A percentile compares a stretch with the other conserved stretches of the same genome.
Conservation (phyloP, 2,888 invertebrate genomes). For the Arenicola marina region DNA sequence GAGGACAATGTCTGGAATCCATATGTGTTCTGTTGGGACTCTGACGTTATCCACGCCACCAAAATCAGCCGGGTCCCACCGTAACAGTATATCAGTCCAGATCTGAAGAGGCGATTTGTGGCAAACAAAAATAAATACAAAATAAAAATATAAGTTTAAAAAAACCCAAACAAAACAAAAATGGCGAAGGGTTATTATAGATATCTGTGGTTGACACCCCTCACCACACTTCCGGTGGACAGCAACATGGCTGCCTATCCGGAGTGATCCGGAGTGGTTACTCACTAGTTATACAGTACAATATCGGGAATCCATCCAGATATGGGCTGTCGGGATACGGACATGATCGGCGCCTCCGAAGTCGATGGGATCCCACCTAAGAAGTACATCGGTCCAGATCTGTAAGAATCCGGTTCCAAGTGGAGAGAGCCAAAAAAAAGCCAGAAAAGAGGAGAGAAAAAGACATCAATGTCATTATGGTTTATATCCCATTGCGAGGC, state of each 20-base stretch:
- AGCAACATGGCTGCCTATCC: no score
- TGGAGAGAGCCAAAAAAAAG: no score
- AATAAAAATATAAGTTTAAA: background rate
- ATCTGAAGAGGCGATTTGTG: slow-evolving; percentile 25
- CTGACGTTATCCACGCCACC: slow-evolving; percentile 38
- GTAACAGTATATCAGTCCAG: slow-evolving; percentile 39
- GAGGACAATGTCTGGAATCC: slow-evolving; percentile 45
- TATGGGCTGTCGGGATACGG: slow-evolving; percentile 37
- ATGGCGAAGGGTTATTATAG: background rate
- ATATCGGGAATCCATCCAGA: slow-evolving; percentile 46
- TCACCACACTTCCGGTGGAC: background rate
- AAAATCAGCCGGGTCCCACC: slow-evolving; percentile 38
- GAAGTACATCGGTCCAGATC: slow-evolving; percentile 39
- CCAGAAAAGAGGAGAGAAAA: no score
- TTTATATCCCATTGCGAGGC: no score
- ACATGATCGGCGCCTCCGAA: slow-evolving; percentile 39
- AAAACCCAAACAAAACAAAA: background rate
- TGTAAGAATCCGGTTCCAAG: no score
- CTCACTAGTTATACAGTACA: slow-evolving; percentile 44
- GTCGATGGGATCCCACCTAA: slow-evolving; percentile 38
- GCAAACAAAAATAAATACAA: background rate
- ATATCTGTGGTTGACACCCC: background rate
- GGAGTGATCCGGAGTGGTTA: no score
- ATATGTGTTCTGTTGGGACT: slow-evolving; percentile 38
- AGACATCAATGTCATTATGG: no score